These are phyloP conservation scores for Misgurnus mizolepis DNA, from an alignment of 2,113 vertebrate genomes.

Conservation along the genomic window DNA sequence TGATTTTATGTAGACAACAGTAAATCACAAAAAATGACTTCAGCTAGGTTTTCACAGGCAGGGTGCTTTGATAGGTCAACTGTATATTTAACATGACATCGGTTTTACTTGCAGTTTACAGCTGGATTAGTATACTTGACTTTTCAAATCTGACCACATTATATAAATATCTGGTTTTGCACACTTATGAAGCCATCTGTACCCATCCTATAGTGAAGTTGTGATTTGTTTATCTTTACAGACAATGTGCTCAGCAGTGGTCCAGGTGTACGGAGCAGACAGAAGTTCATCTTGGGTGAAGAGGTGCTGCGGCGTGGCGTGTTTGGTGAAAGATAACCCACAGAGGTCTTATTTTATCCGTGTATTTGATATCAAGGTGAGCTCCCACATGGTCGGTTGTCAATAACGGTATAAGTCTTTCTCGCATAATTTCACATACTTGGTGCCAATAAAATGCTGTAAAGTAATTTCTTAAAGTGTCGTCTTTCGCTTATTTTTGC, in stretches of 20 bases:
- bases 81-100: too few relatives aligned
- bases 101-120: too few relatives aligned
- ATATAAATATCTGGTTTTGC: too few relatives aligned
- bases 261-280: constrained; percentile 90
- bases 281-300: constrained; percentile 89
- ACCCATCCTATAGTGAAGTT: neutral
- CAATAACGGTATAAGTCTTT: too few relatives aligned
- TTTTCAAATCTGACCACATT: too few relatives aligned
- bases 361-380: constrained; percentile 95
- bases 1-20: too few relatives aligned
- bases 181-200: neutral
- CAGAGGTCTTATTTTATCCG: constrained; percentile 98
- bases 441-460: too few relatives aligned
- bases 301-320: constrained; percentile 94
- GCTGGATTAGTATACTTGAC: too few relatives aligned
- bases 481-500: constrained; percentile 51
- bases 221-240: constrained; percentile 61
- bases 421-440: too few relatives aligned
- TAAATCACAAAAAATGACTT: too few relatives aligned
- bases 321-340: constrained; percentile 97
- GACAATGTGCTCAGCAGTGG: constrained; percentile 92
- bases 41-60: too few relatives aligned
- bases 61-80: too few relatives aligned
- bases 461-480: neutral
- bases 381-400: neutral